A percentile compares a stretch with the other conserved stretches of the same genome.
These are phyloP conservation scores for Gadopsis marmoratus DNA, from an alignment of 2,797 vertebrate species.

Conservation along the genomic window DNA sequence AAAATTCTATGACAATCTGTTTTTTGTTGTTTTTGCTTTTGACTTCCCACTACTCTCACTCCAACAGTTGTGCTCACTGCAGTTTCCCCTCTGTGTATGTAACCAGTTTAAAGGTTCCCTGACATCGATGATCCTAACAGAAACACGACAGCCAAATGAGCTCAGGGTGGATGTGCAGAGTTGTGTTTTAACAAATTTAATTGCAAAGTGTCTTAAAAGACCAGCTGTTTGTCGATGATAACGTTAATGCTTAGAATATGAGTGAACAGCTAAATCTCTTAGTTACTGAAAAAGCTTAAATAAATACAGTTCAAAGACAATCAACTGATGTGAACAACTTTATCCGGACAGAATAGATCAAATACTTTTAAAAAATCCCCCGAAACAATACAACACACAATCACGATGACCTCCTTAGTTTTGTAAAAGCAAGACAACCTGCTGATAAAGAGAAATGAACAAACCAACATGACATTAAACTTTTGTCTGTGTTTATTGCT, in stretches of 20 bases:
- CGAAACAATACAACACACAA: background rate
- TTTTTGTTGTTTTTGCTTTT: constrained; percentile 30
- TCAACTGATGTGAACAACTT: background rate
- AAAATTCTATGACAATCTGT: background rate
- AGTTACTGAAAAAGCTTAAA: background rate
- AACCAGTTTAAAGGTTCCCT: constrained; percentile 44
- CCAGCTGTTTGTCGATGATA: background rate
- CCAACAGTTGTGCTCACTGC: constrained; percentile 24
- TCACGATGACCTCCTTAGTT: background rate
- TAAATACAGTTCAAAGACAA: background rate
- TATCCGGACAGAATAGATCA: background rate
- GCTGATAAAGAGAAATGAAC: background rate
- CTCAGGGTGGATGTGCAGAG: background rate
- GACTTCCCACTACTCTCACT: constrained; percentile 36
- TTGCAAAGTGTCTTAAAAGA: background rate
- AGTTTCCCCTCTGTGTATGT: constrained; percentile 19
- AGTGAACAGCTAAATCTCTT: background rate
- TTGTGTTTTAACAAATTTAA: constrained; percentile 3
- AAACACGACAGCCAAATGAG: constrained; percentile 22
- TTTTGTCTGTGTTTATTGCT: constrained; percentile 4
- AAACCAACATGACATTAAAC: background rate
- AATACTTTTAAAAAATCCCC: background rate
- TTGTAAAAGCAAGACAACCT: background rate
- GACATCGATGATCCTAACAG: constrained; percentile 20
- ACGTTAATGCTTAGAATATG: background rate